phyloP scores from a whole-genome alignment of 2,888 invertebrate species.

The Argyresthia goedartella region DNA sequence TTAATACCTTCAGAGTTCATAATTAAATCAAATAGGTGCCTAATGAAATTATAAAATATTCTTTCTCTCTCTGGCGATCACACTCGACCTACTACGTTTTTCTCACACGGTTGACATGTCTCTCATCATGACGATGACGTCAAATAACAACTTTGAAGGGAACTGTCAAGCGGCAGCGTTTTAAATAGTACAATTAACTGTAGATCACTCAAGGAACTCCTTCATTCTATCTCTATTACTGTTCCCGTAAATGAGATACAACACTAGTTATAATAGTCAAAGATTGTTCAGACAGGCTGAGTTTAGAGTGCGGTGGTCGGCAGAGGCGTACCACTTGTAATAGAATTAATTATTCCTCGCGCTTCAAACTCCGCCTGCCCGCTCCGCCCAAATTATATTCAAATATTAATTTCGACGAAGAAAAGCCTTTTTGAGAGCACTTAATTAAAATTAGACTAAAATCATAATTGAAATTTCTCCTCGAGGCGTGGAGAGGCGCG shows the following conservation, averaged over 20 bases:
- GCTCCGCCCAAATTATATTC: constrained; percentile 69
- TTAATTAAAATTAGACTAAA: constrained; percentile 71
- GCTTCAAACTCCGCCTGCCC: constrained; percentile 68
- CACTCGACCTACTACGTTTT: no score
- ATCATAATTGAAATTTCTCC: constrained; percentile 71
- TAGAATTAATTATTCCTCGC: constrained; percentile 67
- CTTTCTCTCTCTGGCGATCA: no score
- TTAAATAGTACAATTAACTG: no score
- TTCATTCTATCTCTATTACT: no score
- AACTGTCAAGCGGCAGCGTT: no score
- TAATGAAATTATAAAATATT: no score
- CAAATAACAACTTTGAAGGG: no score
- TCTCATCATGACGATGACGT: no score
- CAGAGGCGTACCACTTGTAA: constrained; percentile 53
- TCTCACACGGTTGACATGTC: no score
- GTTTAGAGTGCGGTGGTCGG: background rate
- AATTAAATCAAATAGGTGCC: no score
- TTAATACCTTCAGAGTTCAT: no score
- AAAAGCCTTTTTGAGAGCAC: constrained; percentile 69
- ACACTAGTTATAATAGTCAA: background rate
- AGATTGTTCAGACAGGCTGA: background rate
- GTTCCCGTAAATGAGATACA: background rate
- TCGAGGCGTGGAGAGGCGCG: constrained; percentile 64
- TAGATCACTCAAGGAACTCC: no score
- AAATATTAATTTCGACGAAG: constrained; percentile 70